Evolutionary conservation across 2,888 invertebrate species (phyloP), one percentile per base, ranked within the genome.

Genomic region (Icerya purchasi): DNA sequence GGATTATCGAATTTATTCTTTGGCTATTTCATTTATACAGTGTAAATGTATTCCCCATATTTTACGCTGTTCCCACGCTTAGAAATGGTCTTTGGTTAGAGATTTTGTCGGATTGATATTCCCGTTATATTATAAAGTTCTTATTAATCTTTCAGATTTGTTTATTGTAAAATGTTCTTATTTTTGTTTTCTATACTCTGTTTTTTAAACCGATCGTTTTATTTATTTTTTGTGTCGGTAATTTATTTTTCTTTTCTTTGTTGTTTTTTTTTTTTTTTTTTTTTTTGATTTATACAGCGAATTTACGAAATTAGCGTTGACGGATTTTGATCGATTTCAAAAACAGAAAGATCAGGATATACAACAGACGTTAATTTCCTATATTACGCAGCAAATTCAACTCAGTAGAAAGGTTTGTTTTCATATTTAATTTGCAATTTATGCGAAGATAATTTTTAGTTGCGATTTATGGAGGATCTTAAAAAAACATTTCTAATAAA

Each of bases 271-370:
- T 14, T 49, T 49, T 14, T 49, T 14, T 49, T 14, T 49, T 49
- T 8, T 49, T 49, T 49, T 49, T 8, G 23, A 8, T 51, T 20
- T 51, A 3, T 18, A 3, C 2, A 21, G 84, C 63, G 79, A 81
- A 53, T 85, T 84, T 70, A 78, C 80, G 19, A 76, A 76, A 59
- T 80, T 80, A 68, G 82, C 83, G 3, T 70, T 78, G 57, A 70
- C 75, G 62, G 84, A 85, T 67, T 79, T 83, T 65, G 81, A 83
- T 65, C 74, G 78, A 70, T 85, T 85, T 71, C 82, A 84, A 69
- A 77, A 76, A 62, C 83, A 83, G 68, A 85, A 84, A 72, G 79
- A 79, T 62, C 74, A 77, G 36, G 84, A 85, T 68, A 72, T 85
- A 20, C 79, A 78, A 69, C 84, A 84, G 68, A 82, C 84, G 2